Conservation (phyloP, 2,113 vertebrate species). For the Pollachius pollachius region DNA sequence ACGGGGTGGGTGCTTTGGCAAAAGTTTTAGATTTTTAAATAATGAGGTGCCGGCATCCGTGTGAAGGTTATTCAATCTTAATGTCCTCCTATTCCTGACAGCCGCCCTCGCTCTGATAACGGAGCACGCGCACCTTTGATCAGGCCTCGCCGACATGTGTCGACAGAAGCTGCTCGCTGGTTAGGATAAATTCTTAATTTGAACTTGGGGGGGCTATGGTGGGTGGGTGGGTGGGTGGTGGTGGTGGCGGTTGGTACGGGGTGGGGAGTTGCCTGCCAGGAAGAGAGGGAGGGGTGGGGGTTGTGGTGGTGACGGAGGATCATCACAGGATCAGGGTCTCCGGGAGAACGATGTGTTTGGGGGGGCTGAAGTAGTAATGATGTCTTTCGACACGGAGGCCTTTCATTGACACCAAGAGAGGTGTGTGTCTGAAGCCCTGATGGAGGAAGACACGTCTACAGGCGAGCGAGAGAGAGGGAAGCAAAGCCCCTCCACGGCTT, state of each 20-base stretch:
- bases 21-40: conserved; percentile 76
- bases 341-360: conserved; percentile 45
- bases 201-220: conserved; percentile 55
- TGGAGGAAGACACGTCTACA: conserved; percentile 34
- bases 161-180: conserved; percentile 74
- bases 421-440: conserved; percentile 13
- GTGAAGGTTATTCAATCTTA: conserved; percentile 82
- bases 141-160: conserved; percentile 73
- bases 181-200: conserved; percentile 80
- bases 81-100: conserved; percentile 76
- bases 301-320: background rate
- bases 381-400: conserved; percentile 55
- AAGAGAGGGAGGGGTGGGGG: conserved; percentile 6
- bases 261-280: conserved; percentile 21
- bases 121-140: conserved; percentile 75
- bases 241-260: too few species aligned
- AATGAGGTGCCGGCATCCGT: conserved; percentile 72
- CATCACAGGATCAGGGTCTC: conserved; percentile 60
- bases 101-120: conserved; percentile 74
- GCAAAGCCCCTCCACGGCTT: conserved; percentile 37
- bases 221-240: conserved; percentile 40
- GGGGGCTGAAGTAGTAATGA: conserved; percentile 57
- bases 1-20: conserved; percentile 43
- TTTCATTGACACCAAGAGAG: conserved; percentile 43
- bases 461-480: conserved; percentile 34